Conservation (phyloP, 2,797 vertebrate species). For the Dryobates pubescens region DNA sequence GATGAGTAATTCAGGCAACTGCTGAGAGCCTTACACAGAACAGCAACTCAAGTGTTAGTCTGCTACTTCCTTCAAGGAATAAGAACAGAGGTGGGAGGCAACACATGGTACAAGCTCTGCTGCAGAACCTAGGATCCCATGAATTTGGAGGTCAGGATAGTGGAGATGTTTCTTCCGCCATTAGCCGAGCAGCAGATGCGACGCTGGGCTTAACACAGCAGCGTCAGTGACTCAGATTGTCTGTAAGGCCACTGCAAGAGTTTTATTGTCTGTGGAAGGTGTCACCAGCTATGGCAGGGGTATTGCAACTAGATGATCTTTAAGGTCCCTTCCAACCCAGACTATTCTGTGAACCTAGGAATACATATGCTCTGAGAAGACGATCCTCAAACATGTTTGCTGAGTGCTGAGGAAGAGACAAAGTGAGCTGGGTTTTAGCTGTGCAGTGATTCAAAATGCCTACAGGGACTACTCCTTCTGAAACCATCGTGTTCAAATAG, state of each 20-base stretch:
- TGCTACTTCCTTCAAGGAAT: slow-evolving; percentile 58
- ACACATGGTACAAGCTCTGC: slow-evolving; percentile 53
- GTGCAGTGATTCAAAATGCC: background rate
- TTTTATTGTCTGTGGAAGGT: background rate
- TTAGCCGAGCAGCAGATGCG: slow-evolving; percentile 40
- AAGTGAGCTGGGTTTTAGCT: background rate
- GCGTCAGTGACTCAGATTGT: background rate
- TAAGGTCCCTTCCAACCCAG: too few species aligned
- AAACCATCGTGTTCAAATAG: background rate
- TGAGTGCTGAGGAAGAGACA: background rate
- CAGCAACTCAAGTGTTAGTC: slow-evolving; percentile 62
- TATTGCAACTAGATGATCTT: too few species aligned
- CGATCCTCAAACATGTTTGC: background rate
- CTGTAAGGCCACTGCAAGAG: background rate
- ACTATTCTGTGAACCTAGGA: too few species aligned
- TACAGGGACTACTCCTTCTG: background rate
- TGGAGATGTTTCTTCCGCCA: slow-evolving; percentile 6
- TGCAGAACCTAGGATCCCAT: slow-evolving; percentile 13
- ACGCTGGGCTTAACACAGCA: background rate
- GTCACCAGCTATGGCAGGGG: too few species aligned
- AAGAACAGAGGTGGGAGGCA: slow-evolving; percentile 69
- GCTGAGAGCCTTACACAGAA: slow-evolving; percentile 50
- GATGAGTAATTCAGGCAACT: slow-evolving; percentile 67
- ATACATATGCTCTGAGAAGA: background rate
- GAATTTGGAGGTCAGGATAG: slow-evolving; percentile 40